Evolutionary conservation across 2,797 vertebrate genomes (phyloP).

Genomic region (Oophaga sylvatica): DNA sequence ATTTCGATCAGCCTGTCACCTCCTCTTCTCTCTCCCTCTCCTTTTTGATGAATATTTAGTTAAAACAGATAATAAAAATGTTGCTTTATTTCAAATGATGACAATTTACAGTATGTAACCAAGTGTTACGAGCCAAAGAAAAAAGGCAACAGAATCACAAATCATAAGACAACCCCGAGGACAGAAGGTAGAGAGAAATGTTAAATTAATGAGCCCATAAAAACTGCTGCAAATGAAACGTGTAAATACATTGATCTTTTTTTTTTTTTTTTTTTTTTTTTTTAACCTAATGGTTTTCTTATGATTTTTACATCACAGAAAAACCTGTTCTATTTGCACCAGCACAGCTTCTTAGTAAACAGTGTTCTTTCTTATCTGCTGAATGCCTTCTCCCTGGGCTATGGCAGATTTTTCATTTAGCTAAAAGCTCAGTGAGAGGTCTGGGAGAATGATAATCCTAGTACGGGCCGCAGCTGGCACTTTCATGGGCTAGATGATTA

Average conservation of each 20-base stretch:
- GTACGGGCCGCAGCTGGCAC: constrained; percentile 96
- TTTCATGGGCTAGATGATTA: constrained; percentile 98
- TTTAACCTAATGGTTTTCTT: constrained; percentile 87
- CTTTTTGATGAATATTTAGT: constrained; percentile 57
- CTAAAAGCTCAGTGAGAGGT: constrained; percentile 99
- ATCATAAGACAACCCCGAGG: constrained; percentile 91
- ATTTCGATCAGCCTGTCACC: constrained; percentile 57
- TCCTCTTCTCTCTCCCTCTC: constrained; percentile 54
- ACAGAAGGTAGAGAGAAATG: constrained; percentile 98
- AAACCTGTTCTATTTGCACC: constrained; percentile 95
- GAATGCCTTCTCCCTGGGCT: constrained; percentile 96
- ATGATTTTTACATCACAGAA: constrained; percentile 88
- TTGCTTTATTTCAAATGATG: constrained; percentile 78
- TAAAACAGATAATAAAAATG: constrained; percentile 73
- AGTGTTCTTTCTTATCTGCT: constrained; percentile 95
- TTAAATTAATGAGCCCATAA: constrained; percentile 99
- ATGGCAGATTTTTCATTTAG: constrained; percentile 99
- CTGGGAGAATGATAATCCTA: constrained; percentile 99
- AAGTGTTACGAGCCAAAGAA: constrained; percentile 82
- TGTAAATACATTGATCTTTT: constrained; percentile 99
- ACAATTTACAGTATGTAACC: constrained; percentile 85
- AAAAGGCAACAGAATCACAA: constrained; percentile 86
- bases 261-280: constrained; percentile 72
- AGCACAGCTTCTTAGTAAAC: constrained; percentile 95
- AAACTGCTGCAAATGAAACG: constrained; percentile 98